Base-by-base conservation (phyloP, 2,888 invertebrate species). In the Himalopsyche tibetana region DNA sequence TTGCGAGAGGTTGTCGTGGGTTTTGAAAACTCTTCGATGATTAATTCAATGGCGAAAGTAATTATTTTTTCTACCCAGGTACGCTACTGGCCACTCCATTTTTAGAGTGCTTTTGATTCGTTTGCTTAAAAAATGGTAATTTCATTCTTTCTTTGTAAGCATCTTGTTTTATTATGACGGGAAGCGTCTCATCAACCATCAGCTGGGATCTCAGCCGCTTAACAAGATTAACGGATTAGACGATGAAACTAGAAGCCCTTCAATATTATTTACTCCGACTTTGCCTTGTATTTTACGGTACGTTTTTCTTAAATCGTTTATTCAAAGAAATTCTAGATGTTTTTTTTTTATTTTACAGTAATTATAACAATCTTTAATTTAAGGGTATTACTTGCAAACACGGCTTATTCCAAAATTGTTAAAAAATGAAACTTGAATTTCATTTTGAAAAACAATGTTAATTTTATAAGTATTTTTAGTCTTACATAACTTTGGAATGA, bases 161-260 rank as follows among this genome's bases (percentile, higher is more conserved):
- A 74, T 74, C 74, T 74, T 74, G 74, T 74, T 74, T 74, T 74
- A 74, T 74, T 28, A 74, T 74, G 74, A 74, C 36, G 74, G 74
- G 42, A 28, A 80, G 80, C 17, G 5, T 51, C 80, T 80, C 80
- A 80, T 80, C 80, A 80, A 28, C 80, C 74, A 74, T 74, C 74
- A 74, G 74, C 74, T 74, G 74, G 74, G 80, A 42, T 80, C 51
- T 55, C 11, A n/a, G 51, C 55, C 55, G 82, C 55, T 38, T 82
- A 55, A 82, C 82, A 82, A 82, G 82, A 82, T 82, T 82, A 82
- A 82, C 82, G 82, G 82, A 82, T 82, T 82, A 82, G 38, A 28
- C 3, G n/a, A 74, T 38, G 38, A 74, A 55, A 38, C 38, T 38
- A 36, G 28, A 38, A 45, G 55, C 82, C 55, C 55, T 36, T 74